Percentiles rank a stretch among this genome's conserved stretches.
phyloP scores from a whole-genome alignment of 2,797 vertebrate species.

The Eidolon dupreanum region DNA sequence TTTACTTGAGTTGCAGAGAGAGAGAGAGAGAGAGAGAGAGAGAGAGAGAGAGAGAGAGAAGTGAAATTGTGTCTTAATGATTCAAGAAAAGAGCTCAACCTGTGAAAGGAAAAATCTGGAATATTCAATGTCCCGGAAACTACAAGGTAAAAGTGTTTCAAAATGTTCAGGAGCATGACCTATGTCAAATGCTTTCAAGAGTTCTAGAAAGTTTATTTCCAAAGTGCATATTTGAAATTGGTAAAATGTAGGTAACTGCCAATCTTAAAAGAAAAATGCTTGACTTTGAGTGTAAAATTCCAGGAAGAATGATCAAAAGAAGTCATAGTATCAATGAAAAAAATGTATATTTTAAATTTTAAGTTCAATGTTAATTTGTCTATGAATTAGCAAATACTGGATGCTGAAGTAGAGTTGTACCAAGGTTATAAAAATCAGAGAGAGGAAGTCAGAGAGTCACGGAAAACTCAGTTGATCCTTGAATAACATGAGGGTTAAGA shows the following conservation, averaged over 20 bases:
- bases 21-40: background rate
- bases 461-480: background rate
- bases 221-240: background rate
- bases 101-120: background rate
- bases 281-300: background rate
- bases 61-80: background rate
- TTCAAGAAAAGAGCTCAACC: background rate
- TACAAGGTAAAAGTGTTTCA: background rate
- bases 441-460: background rate
- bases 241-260: background rate
- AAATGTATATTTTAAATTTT: background rate
- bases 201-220: background rate
- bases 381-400: background rate
- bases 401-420: rapidly evolving
- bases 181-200: background rate
- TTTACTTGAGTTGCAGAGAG: background rate
- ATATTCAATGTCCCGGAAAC: background rate
- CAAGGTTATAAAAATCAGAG: background rate
- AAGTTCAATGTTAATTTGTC: background rate
- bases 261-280: background rate
- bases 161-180: background rate
- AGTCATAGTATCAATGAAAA: background rate
- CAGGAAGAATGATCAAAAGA: background rate
- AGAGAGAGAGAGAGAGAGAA: background rate
- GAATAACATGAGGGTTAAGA: background rate